Percentiles rank a stretch among this genome's conserved stretches.
Evolutionary conservation across 2,888 invertebrate species (phyloP).

Genomic region (Troilus luridus): DNA sequence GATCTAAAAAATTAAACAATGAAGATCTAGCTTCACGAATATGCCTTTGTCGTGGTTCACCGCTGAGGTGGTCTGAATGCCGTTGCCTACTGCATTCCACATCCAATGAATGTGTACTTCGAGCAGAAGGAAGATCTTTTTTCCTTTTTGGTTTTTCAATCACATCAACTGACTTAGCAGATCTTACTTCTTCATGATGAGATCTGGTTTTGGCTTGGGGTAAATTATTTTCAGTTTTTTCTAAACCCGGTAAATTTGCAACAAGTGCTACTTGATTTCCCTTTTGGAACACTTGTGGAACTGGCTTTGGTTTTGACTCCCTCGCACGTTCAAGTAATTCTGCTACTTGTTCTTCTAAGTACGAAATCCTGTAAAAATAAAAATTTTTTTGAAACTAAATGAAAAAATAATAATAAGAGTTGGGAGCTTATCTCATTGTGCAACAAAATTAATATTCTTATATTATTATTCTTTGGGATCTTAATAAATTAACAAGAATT

Average conservation of each 20-base stretch:
- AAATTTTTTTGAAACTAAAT: background rate
- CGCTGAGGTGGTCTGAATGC: slow-evolving; percentile 61
- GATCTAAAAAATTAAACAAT: slow-evolving; percentile 64
- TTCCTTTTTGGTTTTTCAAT: slow-evolving; percentile 69
- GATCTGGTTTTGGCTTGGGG: slow-evolving; percentile 43
- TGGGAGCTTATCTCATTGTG: background rate
- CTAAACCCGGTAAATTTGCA: slow-evolving; percentile 74
- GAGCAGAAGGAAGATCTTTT: slow-evolving; percentile 61
- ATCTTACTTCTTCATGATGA: slow-evolving; percentile 71
- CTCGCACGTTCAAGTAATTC: slow-evolving; percentile 68
- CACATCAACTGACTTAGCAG: slow-evolving; percentile 82
- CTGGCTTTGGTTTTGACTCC: slow-evolving; percentile 63
- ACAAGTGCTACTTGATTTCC: slow-evolving; percentile 84
- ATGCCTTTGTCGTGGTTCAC: slow-evolving; percentile 64
- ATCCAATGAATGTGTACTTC: slow-evolving; percentile 66
- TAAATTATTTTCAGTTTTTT: slow-evolving; percentile 48
- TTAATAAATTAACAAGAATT: background rate
- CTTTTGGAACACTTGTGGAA: slow-evolving; percentile 79
- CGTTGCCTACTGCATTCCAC: slow-evolving; percentile 66
- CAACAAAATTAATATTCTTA: background rate
- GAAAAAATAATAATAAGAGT: background rate
- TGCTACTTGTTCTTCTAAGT: slow-evolving; percentile 88
- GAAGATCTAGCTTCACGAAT: slow-evolving; percentile 64
- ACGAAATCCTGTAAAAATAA: slow-evolving; percentile 77
- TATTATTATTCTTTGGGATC: background rate